Base-by-base conservation (phyloP, 2,113 vertebrate genomes). In the Arothron firmamentum region DNA sequence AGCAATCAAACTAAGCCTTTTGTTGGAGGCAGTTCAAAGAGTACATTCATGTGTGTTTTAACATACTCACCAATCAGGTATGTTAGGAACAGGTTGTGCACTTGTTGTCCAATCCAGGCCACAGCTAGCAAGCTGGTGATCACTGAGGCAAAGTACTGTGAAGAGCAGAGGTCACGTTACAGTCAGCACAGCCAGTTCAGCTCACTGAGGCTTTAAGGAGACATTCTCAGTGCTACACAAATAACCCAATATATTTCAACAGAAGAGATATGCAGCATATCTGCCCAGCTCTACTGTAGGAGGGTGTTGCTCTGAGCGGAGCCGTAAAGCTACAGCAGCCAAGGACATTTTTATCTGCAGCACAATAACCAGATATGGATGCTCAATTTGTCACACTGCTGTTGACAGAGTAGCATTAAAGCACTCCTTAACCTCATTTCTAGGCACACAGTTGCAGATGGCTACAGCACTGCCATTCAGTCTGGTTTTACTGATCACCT, bases 51-150 rank as follows among this genome's bases (percentile, higher is more conserved):
- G 28, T 28, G 28, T 28, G 28, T 28, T 28, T 5, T 14, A 8
- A 41, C 14, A 7, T 31, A 90, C 95, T 89, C 90, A 99, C 97
- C 96, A 3, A 96, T 94, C 80, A 99, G 88, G 70, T 97, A 99
- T 49, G 95, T 96, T 59, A 99, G 94, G 59, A 99, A 92, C 47
- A 99, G 93, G 83, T 99, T 99, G 85, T 99, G 97, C 75, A 99
- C 95, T 58, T 99, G 95, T 85, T 99, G 97, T 74, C 97, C 97
- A 59, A 98, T 91, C 96, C 96, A 99, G 63, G 97, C 97, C 79
- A 96, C 86, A 2, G 88, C 78, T 63, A 95, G 85, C 78, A 99
- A 90, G 70, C 89, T 89, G 77, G 91, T 82, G 73, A 97, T 89
- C 92, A 96, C 94, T 2, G 93, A 94, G 88, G 94, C 89, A 82